phyloP scores from a whole-genome alignment of 2,888 invertebrate genomes.

The Bellardia pandia region DNA sequence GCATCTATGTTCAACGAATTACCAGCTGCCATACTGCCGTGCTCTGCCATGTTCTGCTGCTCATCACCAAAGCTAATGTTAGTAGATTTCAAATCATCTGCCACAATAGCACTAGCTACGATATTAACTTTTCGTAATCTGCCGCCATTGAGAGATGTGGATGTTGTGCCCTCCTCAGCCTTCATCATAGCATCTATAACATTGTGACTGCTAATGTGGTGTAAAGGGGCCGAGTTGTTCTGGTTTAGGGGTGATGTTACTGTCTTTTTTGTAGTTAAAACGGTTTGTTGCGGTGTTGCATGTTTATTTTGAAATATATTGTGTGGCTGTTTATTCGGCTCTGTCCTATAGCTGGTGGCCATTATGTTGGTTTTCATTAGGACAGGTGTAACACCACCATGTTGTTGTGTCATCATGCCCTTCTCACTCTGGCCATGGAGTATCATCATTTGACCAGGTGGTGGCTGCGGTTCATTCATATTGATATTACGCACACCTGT shows the following conservation, averaged over 20 bases:
- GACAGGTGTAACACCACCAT: constrained; percentile 37
- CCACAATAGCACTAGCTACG: constrained; percentile 5
- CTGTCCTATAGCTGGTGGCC: constrained; percentile 40
- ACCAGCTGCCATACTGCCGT: constrained; percentile 49
- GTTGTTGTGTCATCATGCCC: constrained; percentile 14
- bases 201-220: constrained; percentile 74
- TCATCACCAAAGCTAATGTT: constrained; percentile 64
- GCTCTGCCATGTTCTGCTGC: constrained; percentile 74
- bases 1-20: constrained; percentile 66
- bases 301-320: constrained; percentile 73
- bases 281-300: constrained; percentile 47
- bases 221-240: constrained; percentile 79
- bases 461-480: constrained; percentile 48
- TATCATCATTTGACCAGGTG: constrained; percentile 47
- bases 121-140: constrained; percentile 58
- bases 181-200: constrained; percentile 56
- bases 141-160: constrained; percentile 51
- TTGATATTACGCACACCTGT: constrained; percentile 36
- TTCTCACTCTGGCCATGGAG: constrained; percentile 52
- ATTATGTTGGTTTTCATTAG: constrained; percentile 53
- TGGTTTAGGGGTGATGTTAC: constrained; percentile 74
- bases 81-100: constrained; percentile 47
- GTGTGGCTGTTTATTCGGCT: constrained; percentile 67
- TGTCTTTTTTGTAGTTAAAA: constrained; percentile 41
- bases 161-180: constrained; percentile 56